These are phyloP conservation scores for Amphipyra berbera DNA, from an alignment of 2,888 invertebrate species.

Conservation along the genomic window DNA sequence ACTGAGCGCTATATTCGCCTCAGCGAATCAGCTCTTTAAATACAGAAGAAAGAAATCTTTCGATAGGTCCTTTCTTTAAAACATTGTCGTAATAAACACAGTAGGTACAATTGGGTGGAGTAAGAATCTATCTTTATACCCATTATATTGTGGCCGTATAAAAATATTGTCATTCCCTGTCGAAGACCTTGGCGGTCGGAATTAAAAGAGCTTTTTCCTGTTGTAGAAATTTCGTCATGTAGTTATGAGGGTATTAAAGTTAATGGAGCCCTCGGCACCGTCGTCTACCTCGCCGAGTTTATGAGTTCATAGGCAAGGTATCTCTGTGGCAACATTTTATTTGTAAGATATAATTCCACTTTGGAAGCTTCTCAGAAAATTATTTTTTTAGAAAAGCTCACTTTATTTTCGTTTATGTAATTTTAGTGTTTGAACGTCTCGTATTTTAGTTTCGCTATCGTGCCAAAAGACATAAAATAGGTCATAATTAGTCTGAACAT, in stretches of 20 bases:
- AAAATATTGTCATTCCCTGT: slow-evolving; percentile 64
- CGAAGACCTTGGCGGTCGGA: slow-evolving; percentile 67
- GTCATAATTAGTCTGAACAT: slow-evolving; percentile 41
- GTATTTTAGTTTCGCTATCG: slow-evolving; percentile 32
- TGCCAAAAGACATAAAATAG: slow-evolving; percentile 44
- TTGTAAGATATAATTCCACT: slow-evolving; percentile 69
- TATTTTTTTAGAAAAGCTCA: slow-evolving; percentile 52
- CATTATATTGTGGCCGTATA: slow-evolving; percentile 51
- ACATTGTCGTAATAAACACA: neutral
- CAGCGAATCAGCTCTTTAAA: no score
- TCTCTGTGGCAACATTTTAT: slow-evolving; percentile 74
- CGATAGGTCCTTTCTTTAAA: no score
- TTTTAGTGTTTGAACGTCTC: slow-evolving; percentile 15
- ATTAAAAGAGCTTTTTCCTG: slow-evolving; percentile 84
- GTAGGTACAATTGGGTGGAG: neutral
- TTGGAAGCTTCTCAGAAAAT: slow-evolving; percentile 57
- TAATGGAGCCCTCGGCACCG: slow-evolving; percentile 79
- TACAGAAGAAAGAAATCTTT: no score
- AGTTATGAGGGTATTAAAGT: slow-evolving; percentile 84
- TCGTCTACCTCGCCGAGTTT: slow-evolving; percentile 76
- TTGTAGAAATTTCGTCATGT: slow-evolving; percentile 82
- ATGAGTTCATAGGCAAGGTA: slow-evolving; percentile 78
- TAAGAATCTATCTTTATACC: slow-evolving; percentile 38
- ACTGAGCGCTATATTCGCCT: no score
- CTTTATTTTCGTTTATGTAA: slow-evolving; percentile 28